phyloP scores from a whole-genome alignment of 1,140 invertebrate genomes.

The Drosophila busckii region DNA sequence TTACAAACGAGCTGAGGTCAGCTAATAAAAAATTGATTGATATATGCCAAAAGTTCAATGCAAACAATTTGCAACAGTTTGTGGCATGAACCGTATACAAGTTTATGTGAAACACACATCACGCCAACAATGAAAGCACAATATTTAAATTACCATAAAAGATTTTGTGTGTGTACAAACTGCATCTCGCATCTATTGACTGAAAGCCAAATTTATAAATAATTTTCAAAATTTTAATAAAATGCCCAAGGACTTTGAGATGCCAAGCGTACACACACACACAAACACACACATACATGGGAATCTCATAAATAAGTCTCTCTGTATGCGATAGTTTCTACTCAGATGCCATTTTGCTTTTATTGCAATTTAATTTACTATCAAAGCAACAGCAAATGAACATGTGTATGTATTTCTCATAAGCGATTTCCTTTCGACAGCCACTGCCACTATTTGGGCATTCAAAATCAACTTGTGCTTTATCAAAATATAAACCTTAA shows the following conservation, averaged over 20 bases:
- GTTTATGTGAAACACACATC: too few species aligned
- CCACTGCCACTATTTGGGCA: conserved; percentile 24
- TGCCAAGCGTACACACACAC: too few species aligned
- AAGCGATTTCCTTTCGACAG: conserved; percentile 14
- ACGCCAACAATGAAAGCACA: conserved; percentile 26
- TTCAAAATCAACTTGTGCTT: too few species aligned
- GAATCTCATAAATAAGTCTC: conserved; percentile 32
- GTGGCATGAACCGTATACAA: conserved; percentile 38
- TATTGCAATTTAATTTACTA: conserved; percentile 57
- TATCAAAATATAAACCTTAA: too few species aligned
- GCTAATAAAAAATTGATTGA: conserved; percentile 44
- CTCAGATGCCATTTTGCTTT: conserved; percentile 50
- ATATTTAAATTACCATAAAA: conserved; percentile 42
- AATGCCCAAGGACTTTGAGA: too few species aligned
- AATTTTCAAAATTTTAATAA: conserved; percentile 50
- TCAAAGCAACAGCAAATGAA: conserved; percentile 35
- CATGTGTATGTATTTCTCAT: conserved; percentile 4
- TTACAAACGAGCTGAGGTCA: conserved; percentile 6
- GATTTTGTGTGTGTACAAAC: too few species aligned
- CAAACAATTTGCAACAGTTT: conserved; percentile 36
- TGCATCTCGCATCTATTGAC: neutral
- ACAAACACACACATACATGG: neutral
- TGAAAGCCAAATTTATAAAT: neutral
- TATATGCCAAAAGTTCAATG: conserved; percentile 30
- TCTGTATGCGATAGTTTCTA: too few species aligned